Percentiles rank a stretch among this genome's conserved stretches.
Conservation (phyloP, 2,797 vertebrate species). For the Carcharodon carcharias region DNA sequence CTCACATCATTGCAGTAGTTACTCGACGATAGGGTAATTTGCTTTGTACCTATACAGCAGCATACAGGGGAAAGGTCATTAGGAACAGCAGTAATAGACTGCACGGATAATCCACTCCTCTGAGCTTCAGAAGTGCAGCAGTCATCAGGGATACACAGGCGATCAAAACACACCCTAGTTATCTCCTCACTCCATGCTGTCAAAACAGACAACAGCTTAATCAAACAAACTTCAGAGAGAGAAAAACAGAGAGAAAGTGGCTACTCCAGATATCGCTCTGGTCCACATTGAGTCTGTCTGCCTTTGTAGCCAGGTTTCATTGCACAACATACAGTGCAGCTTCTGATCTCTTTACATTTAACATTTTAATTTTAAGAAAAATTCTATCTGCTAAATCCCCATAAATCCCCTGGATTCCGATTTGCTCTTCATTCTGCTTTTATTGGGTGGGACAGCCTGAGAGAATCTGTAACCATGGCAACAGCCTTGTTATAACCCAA, state of each 20-base stretch:
- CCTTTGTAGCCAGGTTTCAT: conserved; percentile 11
- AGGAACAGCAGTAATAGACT: conserved; percentile 13
- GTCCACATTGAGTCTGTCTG: neutral
- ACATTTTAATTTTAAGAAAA: conserved; percentile 26
- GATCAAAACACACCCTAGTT: conserved; percentile 78
- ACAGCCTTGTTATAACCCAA: conserved; percentile 15
- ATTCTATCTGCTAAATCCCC: conserved; percentile 32
- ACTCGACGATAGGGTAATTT: neutral
- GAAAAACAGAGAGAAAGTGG: conserved; percentile 44
- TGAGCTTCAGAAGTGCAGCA: conserved; percentile 48
- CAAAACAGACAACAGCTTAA: conserved; percentile 67
- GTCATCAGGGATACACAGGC: conserved; percentile 69
- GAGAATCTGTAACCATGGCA: conserved; percentile 18
- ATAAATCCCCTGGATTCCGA: neutral
- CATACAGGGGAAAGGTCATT: conserved; percentile 19
- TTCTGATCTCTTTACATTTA: neutral
- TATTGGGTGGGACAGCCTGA: conserved; percentile 9
- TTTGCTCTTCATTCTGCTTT: neutral
- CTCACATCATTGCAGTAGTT: conserved; percentile 10
- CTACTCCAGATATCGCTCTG: neutral
- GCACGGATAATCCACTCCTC: conserved; percentile 22
- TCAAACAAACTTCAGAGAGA: conserved; percentile 72
- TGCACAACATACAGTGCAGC: neutral
- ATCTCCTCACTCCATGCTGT: conserved; percentile 72
- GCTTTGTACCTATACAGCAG: neutral